Evolutionary conservation across 2,113 vertebrate species (phyloP), one percentile per base, ranked within the genome.

Genomic region (Alligator sinensis): DNA sequence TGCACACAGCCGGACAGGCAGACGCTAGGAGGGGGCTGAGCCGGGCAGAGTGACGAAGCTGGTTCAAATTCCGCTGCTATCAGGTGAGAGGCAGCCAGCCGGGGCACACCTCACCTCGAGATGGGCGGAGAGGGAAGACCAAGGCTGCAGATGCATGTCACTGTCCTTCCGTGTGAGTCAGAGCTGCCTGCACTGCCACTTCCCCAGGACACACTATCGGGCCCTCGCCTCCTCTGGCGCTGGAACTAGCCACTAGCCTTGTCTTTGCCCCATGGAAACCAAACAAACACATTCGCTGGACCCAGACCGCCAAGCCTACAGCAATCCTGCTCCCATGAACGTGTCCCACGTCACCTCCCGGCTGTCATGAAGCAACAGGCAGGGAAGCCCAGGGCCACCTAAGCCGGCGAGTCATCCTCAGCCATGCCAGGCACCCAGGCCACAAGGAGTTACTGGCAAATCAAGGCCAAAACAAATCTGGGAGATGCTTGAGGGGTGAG

Each of bases 261-360:
- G 1, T 54, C 89, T 38, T 25, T 64, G 89, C 57, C 66, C 94
- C 85, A 82, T 87, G 90, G 95, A 91, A 95, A 96, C 96, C 91
- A 94, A 94, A 94, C 79, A 90, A 77, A 91, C 75, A 87, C 2
- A 0, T 17, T 22, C 18, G 1, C 55, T 18, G 0, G 3, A 7
- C 4, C 34, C 91, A 76, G 60, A 80, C 12, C 57, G 55, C 70
- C 82, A 77, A 78, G 68, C 30, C 78, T 47, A 84, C n/a, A 13
- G 34, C 72, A 66, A 87, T 58, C 8, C 10, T 0, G 1, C 76
- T n/a, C 86, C n/a, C 58, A 72, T 86, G 70, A 75, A 27, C 21
- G 9, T 58, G 61, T 25, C 76, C 60, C 3, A 11, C 27, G 85
- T 27, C 82, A 80, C 74, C 84, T 63, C 63, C 30, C 2, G 1